Percentiles rank a stretch among this genome's conserved stretches.
Conservation (phyloP, 1,140 invertebrate species). For the Thalassaphorura encarpata region DNA sequence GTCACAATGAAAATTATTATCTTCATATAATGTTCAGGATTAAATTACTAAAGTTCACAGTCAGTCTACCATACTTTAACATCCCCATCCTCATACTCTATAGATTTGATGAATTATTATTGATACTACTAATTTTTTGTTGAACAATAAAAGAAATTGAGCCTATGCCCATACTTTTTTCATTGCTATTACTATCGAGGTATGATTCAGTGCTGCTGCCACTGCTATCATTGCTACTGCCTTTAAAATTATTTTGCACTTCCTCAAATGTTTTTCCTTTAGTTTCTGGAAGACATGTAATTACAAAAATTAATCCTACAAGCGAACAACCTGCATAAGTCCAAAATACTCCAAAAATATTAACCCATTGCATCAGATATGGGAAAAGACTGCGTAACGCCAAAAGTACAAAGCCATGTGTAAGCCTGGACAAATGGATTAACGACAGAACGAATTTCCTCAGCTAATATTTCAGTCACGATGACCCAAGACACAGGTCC, state of each 20-base stretch:
- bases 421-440: slow-evolving; percentile 20
- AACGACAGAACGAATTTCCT: slow-evolving; percentile 14
- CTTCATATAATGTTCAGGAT: no score
- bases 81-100: no score
- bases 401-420: slow-evolving; percentile 26
- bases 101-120: neutral
- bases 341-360: slow-evolving; percentile 27
- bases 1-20: no score
- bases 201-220: neutral
- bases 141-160: no score
- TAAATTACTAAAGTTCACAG: no score
- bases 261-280: slow-evolving; percentile 24
- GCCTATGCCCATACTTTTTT: neutral
- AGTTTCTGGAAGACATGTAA: slow-evolving; percentile 28
- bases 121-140: neutral
- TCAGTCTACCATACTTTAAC: no score
- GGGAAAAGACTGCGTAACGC: slow-evolving; percentile 25
- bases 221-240: neutral
- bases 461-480: slow-evolving; percentile 22
- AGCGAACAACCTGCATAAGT: slow-evolving; percentile 13
- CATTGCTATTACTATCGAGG: neutral
- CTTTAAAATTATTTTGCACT: slow-evolving; percentile 22
- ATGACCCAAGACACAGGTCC: slow-evolving; percentile 48
- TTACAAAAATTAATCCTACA: slow-evolving; percentile 16
- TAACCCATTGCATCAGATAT: slow-evolving; percentile 15